These are phyloP conservation scores for Sphaeramia orbicularis DNA, from an alignment of 2,797 vertebrate species.

Conservation along the genomic window DNA sequence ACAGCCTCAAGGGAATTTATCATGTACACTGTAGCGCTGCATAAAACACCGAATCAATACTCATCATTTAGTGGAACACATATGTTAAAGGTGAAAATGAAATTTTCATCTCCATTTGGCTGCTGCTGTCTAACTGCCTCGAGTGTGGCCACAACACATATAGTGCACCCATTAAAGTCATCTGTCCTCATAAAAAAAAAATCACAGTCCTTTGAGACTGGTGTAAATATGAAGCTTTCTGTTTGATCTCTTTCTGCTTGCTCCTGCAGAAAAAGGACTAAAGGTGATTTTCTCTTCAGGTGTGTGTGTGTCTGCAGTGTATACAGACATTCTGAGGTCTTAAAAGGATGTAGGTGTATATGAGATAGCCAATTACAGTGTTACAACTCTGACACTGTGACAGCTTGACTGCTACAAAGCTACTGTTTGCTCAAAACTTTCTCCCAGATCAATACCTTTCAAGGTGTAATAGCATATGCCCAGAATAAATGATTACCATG, in stretches of 20 bases:
- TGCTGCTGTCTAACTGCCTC: conserved; percentile 43
- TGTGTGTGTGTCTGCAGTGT: neutral
- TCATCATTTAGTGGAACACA: conserved; percentile 66
- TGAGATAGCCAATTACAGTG: conserved; percentile 68
- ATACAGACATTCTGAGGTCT: conserved; percentile 48
- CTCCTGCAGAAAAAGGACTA: conserved; percentile 11
- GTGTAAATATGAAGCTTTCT: conserved; percentile 58
- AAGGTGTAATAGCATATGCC: conserved; percentile 45
- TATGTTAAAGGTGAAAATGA: conserved; percentile 67
- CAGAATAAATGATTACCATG: conserved; percentile 52
- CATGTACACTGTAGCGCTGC: conserved; percentile 24
- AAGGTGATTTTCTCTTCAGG: conserved; percentile 23
- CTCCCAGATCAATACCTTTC: conserved; percentile 64
- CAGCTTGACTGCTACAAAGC: conserved; percentile 54
- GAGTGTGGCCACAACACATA: conserved; percentile 42
- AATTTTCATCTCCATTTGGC: conserved; percentile 64
- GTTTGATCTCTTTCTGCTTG: conserved; percentile 41
- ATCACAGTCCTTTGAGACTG: conserved; percentile 30
- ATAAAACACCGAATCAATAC: conserved; percentile 64
- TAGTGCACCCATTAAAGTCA: conserved; percentile 61
- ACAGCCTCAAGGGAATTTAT: conserved; percentile 47
- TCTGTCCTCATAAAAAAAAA: conserved; percentile 69
- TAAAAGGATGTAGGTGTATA: conserved; percentile 61
- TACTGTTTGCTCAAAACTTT: conserved; percentile 50
- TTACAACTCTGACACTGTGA: conserved; percentile 60